These are phyloP conservation scores for Cydia strobilella DNA, from an alignment of 1,140 invertebrate species.

Conservation along the genomic window DNA sequence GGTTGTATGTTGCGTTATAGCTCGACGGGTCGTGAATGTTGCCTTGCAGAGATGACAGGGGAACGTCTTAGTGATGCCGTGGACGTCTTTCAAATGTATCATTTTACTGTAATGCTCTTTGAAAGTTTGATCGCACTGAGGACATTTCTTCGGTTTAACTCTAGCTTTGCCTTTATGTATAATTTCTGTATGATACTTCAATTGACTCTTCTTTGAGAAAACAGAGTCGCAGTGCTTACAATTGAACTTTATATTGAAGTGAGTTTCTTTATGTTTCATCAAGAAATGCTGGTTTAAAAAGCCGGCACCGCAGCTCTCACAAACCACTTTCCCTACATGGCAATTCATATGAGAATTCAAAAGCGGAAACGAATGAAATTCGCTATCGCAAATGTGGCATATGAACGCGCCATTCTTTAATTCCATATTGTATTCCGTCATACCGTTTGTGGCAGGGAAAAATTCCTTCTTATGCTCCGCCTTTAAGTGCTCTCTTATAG, in stretches of 20 bases:
- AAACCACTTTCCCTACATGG: slow-evolving; percentile 70
- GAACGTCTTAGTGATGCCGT: slow-evolving; percentile 52
- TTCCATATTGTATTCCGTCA: slow-evolving; percentile 58
- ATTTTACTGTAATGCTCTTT: slow-evolving; percentile 59
- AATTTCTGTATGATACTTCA: slow-evolving; percentile 54
- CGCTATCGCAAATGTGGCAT: slow-evolving; percentile 49
- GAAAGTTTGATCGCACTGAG: slow-evolving; percentile 48
- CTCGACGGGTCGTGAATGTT: slow-evolving; percentile 45
- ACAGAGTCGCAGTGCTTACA: slow-evolving; percentile 51
- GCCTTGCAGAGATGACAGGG: slow-evolving; percentile 51
- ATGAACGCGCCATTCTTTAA: slow-evolving; percentile 47
- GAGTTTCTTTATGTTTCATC: slow-evolving; percentile 68
- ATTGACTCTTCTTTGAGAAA: slow-evolving; percentile 51
- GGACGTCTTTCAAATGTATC: slow-evolving; percentile 52
- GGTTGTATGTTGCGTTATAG: slow-evolving; percentile 62
- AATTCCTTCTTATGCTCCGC: slow-evolving; percentile 45
- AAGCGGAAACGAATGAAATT: slow-evolving; percentile 45
- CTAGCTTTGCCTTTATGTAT: slow-evolving; percentile 48
- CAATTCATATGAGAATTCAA: slow-evolving; percentile 62
- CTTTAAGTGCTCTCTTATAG: slow-evolving; percentile 51
- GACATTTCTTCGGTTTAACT: slow-evolving; percentile 48
- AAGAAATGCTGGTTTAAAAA: slow-evolving; percentile 67
- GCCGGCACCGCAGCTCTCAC: slow-evolving; percentile 72
- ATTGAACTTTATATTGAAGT: slow-evolving; percentile 48
- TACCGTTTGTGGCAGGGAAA: slow-evolving; percentile 45